Conservation (phyloP, 2,797 vertebrate genomes). For the Sorex maritimensis region DNA sequence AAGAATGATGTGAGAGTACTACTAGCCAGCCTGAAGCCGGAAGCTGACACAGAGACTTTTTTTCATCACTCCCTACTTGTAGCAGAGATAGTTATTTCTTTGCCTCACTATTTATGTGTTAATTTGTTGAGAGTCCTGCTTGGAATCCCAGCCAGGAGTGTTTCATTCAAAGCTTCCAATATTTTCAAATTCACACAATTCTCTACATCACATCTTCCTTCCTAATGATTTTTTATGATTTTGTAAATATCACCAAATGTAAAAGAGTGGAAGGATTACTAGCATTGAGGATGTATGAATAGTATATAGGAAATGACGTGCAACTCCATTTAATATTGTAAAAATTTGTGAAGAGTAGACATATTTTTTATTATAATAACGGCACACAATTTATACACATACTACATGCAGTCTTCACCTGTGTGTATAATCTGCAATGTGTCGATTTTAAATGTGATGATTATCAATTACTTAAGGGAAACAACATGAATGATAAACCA, state of each 20-base stretch:
- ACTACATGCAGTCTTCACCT: background rate
- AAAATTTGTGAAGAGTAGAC: slow-evolving; percentile 21
- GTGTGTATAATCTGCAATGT: too few relatives aligned
- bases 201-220: background rate
- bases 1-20: background rate
- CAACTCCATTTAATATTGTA: background rate
- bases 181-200: background rate
- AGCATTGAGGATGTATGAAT: background rate
- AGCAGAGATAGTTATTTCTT: background rate
- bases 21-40: background rate
- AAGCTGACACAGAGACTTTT: background rate
- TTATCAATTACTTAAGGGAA: background rate
- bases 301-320: background rate
- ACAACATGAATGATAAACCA: background rate
- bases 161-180: background rate
- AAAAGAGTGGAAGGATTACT: background rate
- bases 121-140: background rate
- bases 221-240: background rate
- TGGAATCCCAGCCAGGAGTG: background rate
- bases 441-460: background rate
- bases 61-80: background rate
- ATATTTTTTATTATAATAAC: background rate
- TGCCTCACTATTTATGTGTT: background rate
- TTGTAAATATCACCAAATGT: background rate
- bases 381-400: background rate